These are phyloP conservation scores for Dolichallabes microphthalmus DNA, from an alignment of 2,113 vertebrate species.

Conservation along the genomic window DNA sequence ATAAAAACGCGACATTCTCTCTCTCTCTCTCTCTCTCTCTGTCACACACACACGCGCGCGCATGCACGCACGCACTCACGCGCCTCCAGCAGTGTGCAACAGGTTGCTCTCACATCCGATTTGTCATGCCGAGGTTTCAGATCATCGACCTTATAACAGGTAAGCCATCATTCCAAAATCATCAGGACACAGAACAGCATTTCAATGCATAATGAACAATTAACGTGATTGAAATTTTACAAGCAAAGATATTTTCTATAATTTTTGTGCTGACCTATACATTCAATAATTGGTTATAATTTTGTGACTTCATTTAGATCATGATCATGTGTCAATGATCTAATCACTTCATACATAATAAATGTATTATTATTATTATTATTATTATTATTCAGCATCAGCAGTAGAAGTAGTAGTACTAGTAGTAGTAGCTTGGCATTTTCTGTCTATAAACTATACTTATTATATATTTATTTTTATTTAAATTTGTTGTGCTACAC, in stretches of 20 bases:
- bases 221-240: neutral
- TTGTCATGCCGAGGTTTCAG: neutral
- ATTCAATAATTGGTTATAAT: neutral
- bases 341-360: neutral
- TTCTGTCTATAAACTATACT: neutral
- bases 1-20: neutral
- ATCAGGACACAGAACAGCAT: neutral
- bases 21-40: neutral
- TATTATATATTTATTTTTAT: neutral
- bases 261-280: neutral
- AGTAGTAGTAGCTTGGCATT: neutral
- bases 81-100: slow-evolving; percentile 6
- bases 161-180: slow-evolving; percentile 6
- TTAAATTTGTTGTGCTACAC: neutral
- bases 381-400: neutral
- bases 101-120: slow-evolving; percentile 16
- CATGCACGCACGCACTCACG: neutral
- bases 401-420: neutral
- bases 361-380: neutral
- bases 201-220: neutral
- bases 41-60: neutral
- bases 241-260: neutral
- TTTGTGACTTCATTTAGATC: neutral
- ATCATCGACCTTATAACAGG: neutral
- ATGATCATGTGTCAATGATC: neutral